A percentile compares a stretch with the other conserved stretches of the same genome.
phyloP scores from a whole-genome alignment of 2,113 vertebrate species.

The Dryoscopus gambensis region DNA sequence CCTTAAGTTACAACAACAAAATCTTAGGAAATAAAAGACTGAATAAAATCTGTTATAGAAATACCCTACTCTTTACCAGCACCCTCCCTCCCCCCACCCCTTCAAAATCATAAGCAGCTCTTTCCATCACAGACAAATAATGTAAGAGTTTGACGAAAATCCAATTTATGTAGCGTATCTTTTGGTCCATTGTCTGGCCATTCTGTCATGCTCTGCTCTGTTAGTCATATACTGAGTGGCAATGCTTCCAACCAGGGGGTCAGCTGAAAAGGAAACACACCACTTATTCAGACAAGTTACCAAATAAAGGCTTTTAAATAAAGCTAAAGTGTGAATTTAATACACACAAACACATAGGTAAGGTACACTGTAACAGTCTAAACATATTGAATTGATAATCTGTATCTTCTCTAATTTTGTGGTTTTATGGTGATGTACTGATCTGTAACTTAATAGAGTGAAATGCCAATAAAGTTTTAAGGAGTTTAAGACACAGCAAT shows the following conservation, averaged over 20 bases:
- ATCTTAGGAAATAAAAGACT: constrained; percentile 91
- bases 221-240: constrained; percentile 96
- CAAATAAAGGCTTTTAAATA: background rate
- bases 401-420: background rate
- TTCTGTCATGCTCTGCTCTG: constrained; percentile 96
- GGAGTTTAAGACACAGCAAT: background rate
- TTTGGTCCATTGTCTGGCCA: constrained; percentile 98
- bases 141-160: constrained; percentile 48
- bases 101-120: constrained; percentile 80
- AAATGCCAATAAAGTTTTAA: background rate
- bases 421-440: background rate
- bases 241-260: constrained; percentile 95
- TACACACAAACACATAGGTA: background rate
- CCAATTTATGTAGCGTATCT: constrained; percentile 89
- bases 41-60: constrained; percentile 97
- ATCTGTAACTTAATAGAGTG: background rate
- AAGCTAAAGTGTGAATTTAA: background rate
- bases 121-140: constrained; percentile 77
- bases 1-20: constrained; percentile 93
- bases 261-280: constrained; percentile 73
- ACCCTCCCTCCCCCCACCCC: constrained; percentile 73
- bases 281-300: background rate
- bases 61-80: constrained; percentile 82
- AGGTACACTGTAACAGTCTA: background rate
- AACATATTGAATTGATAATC: background rate